Evolutionary conservation across 2,113 vertebrate genomes (phyloP).

Genomic region (Trogon melanurus): DNA sequence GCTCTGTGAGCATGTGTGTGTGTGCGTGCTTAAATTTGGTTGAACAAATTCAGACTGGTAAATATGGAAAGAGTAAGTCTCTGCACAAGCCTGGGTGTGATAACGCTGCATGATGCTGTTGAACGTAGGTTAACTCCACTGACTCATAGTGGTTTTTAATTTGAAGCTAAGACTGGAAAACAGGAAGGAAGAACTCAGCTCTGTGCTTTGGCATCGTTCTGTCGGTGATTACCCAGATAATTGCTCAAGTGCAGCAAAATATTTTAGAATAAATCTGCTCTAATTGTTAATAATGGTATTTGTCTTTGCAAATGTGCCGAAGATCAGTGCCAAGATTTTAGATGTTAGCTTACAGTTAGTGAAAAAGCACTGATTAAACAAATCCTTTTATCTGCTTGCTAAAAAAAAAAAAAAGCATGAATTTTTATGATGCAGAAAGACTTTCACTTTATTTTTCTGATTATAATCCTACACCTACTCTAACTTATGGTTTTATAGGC

Average conservation of each 20-base stretch:
- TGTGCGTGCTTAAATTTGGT: neutral
- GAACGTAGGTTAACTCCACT: neutral
- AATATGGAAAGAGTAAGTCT: neutral
- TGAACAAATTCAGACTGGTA: neutral
- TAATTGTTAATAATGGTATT: conserved; percentile 44
- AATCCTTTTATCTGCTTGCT: neutral
- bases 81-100: neutral
- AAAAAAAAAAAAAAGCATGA: neutral
- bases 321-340: neutral
- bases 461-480: neutral
- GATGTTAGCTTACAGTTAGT: neutral
- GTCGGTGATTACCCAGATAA: neutral
- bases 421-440: neutral
- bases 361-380: conserved; percentile 9
- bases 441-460: neutral
- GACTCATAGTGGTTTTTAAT: neutral
- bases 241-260: conserved; percentile 30
- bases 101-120: neutral
- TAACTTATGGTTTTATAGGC: neutral
- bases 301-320: neutral
- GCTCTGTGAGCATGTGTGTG: neutral
- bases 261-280: conserved; percentile 27
- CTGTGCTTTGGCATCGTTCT: neutral
- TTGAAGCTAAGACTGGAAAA: neutral
- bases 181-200: neutral